These are phyloP conservation scores for Nasua narica DNA, from an alignment of 2,797 vertebrate species.

Conservation along the genomic window DNA sequence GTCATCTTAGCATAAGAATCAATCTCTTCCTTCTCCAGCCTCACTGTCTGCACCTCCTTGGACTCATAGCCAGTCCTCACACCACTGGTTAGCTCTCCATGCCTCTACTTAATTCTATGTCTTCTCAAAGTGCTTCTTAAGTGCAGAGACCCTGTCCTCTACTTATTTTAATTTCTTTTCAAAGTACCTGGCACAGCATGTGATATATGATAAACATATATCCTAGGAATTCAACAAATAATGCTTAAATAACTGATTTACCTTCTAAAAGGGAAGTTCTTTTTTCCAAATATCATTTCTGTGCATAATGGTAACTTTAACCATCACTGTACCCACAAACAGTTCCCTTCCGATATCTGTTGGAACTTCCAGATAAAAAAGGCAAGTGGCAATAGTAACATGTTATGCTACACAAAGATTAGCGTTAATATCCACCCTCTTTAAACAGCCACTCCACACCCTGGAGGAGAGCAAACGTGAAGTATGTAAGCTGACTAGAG, in stretches of 20 bases:
- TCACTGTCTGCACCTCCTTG: background rate
- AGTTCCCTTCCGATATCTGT: conserved; percentile 65
- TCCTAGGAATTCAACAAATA: background rate
- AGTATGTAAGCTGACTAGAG: background rate
- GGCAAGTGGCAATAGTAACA: conserved; percentile 20
- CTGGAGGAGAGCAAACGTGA: conserved; percentile 6
- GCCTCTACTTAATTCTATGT: background rate
- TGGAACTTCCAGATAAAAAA: conserved; percentile 65
- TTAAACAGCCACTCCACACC: conserved; percentile 68
- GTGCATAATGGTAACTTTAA: conserved; percentile 29
- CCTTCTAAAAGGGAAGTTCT: conserved; percentile 39
- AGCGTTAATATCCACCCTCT: conserved; percentile 78
- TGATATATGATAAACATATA: background rate
- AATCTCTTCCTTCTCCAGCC: background rate
- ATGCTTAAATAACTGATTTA: background rate
- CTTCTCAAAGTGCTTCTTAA: background rate
- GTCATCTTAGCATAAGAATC: background rate
- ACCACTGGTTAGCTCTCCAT: background rate
- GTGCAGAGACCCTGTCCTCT: background rate
- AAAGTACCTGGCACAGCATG: background rate
- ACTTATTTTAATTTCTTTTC: conserved; percentile 18
- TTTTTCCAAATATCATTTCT: conserved; percentile 49
- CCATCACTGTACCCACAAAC: conserved; percentile 58
- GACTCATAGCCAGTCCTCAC: background rate
- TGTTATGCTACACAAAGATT: conserved; percentile 78